Evolutionary conservation across 2,888 invertebrate genomes (phyloP), one percentile per base, ranked within the genome.

Genomic region (Baronia brevicornis): DNA sequence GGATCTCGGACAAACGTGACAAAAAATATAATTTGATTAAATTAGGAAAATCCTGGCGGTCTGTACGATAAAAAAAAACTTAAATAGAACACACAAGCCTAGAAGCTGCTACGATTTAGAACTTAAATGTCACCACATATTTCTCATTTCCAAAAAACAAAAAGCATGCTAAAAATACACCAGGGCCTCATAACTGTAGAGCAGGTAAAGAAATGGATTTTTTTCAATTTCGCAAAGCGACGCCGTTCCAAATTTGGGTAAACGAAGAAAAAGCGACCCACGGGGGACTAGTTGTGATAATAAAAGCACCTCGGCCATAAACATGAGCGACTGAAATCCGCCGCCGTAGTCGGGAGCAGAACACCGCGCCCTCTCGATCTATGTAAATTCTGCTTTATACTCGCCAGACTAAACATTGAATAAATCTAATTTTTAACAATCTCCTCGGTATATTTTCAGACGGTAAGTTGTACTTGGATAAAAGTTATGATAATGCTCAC

Each of bases 381-480:
- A 22, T 22, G n/a, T n/a, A 22, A 22, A 22, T 22, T 10, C 6
- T 5, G 10, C 10, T 22, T 22, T 22, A 22, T 28, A 28, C 28
- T n/a, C 10, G 5, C 2, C 23, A 23, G 23, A 23, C 19, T 24
- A 34, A 23, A 23, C 23, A 23, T 5, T 6, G 8, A 8, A 23
- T 5, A n/a, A n/a, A 5, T 11, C 12, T 10, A 23, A 23, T 6
- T 11, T 11, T 9, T 12, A 13, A 11, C 5, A 11, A n/a, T n/a
- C n/a, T n/a, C 5, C 11, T 23, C 23, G 11, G 3, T 4, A 5
- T 6, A 9, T 8, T 9, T 4, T 9, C 2, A 21, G 10, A 9
- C 3, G 4, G n/a, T 9, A 23, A 23, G 12, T 2, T 4, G 10
- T 6, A 17, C 18, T 10, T 0, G 11, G 7, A 5, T 7, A 12